Evolutionary conservation across 2,797 vertebrate species (phyloP), one percentile per base, ranked within the genome.

Genomic region (Heteromormyrus szaboi): DNA sequence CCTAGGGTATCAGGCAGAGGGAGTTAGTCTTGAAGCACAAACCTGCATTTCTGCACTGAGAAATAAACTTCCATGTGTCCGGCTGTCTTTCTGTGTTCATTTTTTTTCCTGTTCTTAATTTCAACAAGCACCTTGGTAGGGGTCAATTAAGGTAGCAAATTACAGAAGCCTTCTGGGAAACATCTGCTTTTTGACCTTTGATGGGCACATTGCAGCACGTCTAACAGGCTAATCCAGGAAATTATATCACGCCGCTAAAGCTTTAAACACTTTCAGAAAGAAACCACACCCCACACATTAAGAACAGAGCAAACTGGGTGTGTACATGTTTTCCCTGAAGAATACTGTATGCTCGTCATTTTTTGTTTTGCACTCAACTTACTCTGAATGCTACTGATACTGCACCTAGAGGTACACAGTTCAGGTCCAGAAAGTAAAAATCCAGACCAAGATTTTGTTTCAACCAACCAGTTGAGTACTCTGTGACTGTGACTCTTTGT

Each of bases 1-100:
- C 91, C 93, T 93, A 65, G 1, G 48, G 88, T 56, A 62, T 86
- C 7, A 86, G 22, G 85, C 46, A 87, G 25, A 12, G 33, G 56
- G 83, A 19, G 22, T 79, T 5, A 86, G 11, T 14, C 44, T 46
- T 51, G 29, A 76, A 50, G 6, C 25, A 54, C 17, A 56, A 29
- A 56, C 85, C 53, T 33, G 85, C 44, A 51, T 41, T 85, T 17
- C 44, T 51, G 81, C 46, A 59, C 11, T 41, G 33, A 54, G 44
- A 81, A 46, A 37, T 37, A 25, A 33, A 22, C 53, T 56, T 9
- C 44, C 53, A 76, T 12, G 4, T 33, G 11, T 25, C n/a, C 25
- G n/a, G 14, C 19, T 6, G 9, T 85, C 48, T 76, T 65, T n/a
- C 48, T 33, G 3, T 85, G n/a, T 25, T 85, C 4, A 85, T 53